Percentiles rank a stretch among this genome's conserved stretches.
Evolutionary conservation across 2,888 invertebrate genomes (phyloP).

Genomic region (Erebia ligea): DNA sequence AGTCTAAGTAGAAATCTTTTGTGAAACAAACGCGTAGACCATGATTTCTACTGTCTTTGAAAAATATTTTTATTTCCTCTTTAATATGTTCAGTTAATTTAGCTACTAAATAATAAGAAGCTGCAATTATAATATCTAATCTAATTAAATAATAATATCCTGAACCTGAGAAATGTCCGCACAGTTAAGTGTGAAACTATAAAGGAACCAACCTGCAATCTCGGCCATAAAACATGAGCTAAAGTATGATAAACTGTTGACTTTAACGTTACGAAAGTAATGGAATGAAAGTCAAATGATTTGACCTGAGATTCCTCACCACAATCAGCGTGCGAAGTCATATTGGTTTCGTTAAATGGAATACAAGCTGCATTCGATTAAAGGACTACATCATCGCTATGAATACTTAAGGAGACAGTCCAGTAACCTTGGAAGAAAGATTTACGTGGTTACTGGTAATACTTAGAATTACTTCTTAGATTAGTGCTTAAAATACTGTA

Average conservation of each 20-base stretch:
- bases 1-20: no score
- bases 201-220: constrained; percentile 31
- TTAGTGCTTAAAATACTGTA: no score
- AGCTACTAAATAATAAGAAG: no score
- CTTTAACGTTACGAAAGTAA: constrained; percentile 32
- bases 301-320: constrained; percentile 72
- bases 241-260: constrained; percentile 38
- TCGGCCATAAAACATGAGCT: constrained; percentile 22
- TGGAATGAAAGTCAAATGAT: constrained; percentile 62
- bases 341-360: constrained; percentile 69
- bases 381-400: constrained; percentile 60
- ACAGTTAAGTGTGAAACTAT: background rate
- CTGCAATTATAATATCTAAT: no score
- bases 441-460: background rate
- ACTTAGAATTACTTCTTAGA: no score
- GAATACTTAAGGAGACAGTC: constrained; percentile 44
- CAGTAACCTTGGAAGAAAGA: constrained; percentile 19
- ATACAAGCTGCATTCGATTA: constrained; percentile 72
- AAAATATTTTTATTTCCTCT: no score
- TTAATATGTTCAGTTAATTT: no score
- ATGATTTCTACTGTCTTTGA: no score
- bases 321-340: constrained; percentile 80
- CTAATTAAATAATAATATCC: no score
- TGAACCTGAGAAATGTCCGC: background rate
- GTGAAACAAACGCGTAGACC: no score